phyloP scores from a whole-genome alignment of 2,113 vertebrate genomes.

The Trichomycterus rosablanca region DNA sequence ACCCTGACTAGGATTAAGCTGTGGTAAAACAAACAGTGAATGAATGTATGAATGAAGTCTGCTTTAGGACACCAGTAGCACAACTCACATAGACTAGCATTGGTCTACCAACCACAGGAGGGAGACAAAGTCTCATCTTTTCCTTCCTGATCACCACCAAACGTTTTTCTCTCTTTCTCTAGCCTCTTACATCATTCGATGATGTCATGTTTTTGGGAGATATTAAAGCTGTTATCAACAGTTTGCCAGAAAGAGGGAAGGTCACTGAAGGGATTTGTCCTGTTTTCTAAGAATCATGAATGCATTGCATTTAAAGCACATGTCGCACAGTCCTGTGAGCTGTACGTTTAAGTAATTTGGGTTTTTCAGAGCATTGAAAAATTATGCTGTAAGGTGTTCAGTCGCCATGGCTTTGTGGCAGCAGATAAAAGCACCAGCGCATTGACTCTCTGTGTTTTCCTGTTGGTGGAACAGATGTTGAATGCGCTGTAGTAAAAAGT shows the following conservation, averaged over 20 bases:
- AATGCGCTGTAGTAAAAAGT: conserved; percentile 16
- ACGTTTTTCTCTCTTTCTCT: conserved; percentile 8
- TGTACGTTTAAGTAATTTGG: background rate
- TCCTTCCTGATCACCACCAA: conserved; percentile 28
- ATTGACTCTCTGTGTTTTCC: conserved; percentile 26
- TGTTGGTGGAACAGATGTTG: conserved; percentile 30
- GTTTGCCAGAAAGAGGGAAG: conserved; percentile 26
- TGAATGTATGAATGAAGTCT: too few species aligned
- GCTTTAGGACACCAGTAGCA: too few species aligned
- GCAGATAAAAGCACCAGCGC: conserved; percentile 32
- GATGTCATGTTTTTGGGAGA: conserved; percentile 35
- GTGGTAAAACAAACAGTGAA: too few species aligned
- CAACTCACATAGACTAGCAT: background rate
- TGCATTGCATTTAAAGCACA: background rate
- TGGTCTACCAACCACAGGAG: conserved; percentile 52
- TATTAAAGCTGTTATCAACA: conserved; percentile 31
- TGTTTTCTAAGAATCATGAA: conserved; percentile 2
- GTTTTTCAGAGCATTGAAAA: conserved; percentile 2
- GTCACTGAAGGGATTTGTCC: conserved; percentile 10
- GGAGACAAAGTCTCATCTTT: conserved; percentile 65
- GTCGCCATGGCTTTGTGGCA: background rate
- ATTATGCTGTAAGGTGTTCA: background rate
- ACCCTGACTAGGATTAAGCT: too few species aligned
- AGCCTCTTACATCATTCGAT: conserved; percentile 31
- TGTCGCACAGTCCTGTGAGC: conserved; percentile 6